These are phyloP conservation scores for Zophobas morio DNA, from an alignment of 1,140 invertebrate genomes.

Conservation along the genomic window DNA sequence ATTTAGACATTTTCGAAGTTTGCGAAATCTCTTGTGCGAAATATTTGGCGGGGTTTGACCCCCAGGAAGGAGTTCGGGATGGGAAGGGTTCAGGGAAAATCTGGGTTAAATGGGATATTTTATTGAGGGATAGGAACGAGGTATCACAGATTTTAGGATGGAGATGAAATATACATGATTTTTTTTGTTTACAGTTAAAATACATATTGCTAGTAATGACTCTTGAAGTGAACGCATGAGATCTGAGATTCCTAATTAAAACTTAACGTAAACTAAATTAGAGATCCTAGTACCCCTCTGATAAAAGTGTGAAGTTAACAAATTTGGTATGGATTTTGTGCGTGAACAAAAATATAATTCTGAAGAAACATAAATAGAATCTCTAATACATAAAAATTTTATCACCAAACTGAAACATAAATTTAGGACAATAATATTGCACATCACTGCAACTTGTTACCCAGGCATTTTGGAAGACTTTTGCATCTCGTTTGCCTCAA, in stretches of 20 bases:
- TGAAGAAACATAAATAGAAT: slow-evolving; percentile 55
- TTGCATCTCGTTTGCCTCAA: slow-evolving; percentile 26
- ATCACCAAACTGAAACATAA: slow-evolving; percentile 51
- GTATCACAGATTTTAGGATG: slow-evolving; percentile 64
- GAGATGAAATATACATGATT: slow-evolving; percentile 57
- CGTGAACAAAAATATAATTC: slow-evolving; percentile 47
- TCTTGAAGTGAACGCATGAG: slow-evolving; percentile 58
- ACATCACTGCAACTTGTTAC: slow-evolving; percentile 60
- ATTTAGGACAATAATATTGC: slow-evolving; percentile 59
- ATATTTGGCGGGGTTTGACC: slow-evolving; percentile 54
- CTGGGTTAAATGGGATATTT: slow-evolving; percentile 34
- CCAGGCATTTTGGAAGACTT: slow-evolving; percentile 54
- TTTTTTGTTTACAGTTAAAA: slow-evolving; percentile 24
- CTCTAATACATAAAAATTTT: slow-evolving; percentile 55
- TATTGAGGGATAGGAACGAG: slow-evolving; percentile 48
- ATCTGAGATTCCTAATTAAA: slow-evolving; percentile 62
- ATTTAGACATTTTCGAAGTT: background rate
- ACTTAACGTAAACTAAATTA: slow-evolving; percentile 54
- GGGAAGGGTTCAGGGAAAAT: slow-evolving; percentile 32
- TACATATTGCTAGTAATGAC: slow-evolving; percentile 53
- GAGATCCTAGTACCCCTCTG: slow-evolving; percentile 58
- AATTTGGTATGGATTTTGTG: slow-evolving; percentile 51
- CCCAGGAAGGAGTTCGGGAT: slow-evolving; percentile 48
- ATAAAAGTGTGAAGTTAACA: slow-evolving; percentile 51
- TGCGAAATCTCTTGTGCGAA: slow-evolving; percentile 47